A percentile compares a stretch with the other conserved stretches of the same genome.
Conservation (phyloP, 2,888 invertebrate species). For the Habrosyne pyritoides region DNA sequence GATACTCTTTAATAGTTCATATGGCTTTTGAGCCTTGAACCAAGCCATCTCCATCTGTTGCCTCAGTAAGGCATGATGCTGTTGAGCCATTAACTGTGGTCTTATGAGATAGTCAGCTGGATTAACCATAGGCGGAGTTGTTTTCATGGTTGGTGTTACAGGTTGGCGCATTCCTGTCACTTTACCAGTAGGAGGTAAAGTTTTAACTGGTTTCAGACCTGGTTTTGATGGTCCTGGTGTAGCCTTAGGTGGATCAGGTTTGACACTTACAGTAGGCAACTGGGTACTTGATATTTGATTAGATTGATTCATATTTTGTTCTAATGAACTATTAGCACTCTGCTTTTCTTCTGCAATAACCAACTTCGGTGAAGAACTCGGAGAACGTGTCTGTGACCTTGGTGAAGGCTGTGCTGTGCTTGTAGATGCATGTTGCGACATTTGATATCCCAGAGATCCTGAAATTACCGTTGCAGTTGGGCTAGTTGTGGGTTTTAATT, state of each 20-base stretch:
- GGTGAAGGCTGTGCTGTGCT: slow-evolving; percentile 66
- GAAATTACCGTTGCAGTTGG: slow-evolving; percentile 40
- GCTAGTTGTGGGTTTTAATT: slow-evolving; percentile 48
- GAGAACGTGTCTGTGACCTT: slow-evolving; percentile 76
- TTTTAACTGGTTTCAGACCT: slow-evolving; percentile 59
- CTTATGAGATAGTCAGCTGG: slow-evolving; percentile 59
- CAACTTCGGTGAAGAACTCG: slow-evolving; percentile 79
- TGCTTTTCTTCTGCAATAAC: slow-evolving; percentile 81
- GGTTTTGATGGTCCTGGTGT: slow-evolving; percentile 66
- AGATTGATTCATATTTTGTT: slow-evolving; percentile 66
- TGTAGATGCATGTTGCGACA: slow-evolving; percentile 52
- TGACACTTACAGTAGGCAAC: slow-evolving; percentile 56
- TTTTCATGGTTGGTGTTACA: slow-evolving; percentile 53
- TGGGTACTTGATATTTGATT: slow-evolving; percentile 75
- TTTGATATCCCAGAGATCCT: slow-evolving; percentile 57
- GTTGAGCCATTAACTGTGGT: slow-evolving; percentile 57
- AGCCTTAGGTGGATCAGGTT: slow-evolving; percentile 59
- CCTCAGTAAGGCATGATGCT: slow-evolving; percentile 56
- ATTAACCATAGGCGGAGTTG: slow-evolving; percentile 51
- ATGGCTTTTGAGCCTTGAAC: slow-evolving; percentile 69
- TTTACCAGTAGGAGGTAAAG: slow-evolving; percentile 56
- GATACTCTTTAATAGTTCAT: slow-evolving; percentile 72
- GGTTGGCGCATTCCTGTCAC: slow-evolving; percentile 62
- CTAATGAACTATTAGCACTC: slow-evolving; percentile 47
- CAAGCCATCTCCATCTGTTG: slow-evolving; percentile 75